Evolutionary conservation across 2,888 invertebrate species (phyloP).

Genomic region (Silvanus unidentatus): DNA sequence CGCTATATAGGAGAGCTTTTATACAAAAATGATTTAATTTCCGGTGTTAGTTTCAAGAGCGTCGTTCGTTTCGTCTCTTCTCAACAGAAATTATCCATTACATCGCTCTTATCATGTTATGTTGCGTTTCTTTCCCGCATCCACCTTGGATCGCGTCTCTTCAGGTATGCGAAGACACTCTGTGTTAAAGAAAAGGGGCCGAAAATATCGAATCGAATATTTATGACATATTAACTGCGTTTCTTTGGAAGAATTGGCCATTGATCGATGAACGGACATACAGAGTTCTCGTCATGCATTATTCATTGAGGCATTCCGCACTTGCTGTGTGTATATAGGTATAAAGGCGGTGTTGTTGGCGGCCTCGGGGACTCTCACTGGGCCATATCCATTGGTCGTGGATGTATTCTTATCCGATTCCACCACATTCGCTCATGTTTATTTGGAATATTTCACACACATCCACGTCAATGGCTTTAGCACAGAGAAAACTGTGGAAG

Average conservation of each 20-base stretch:
- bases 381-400: constrained; percentile 27
- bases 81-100: too few relatives aligned
- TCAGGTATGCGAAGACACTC: too few relatives aligned
- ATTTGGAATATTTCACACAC: constrained; percentile 29
- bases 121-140: too few relatives aligned
- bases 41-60: too few relatives aligned
- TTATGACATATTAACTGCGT: constrained; percentile 40
- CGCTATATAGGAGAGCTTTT: too few relatives aligned
- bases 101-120: too few relatives aligned
- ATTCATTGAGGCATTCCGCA: constrained; percentile 28
- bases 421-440: constrained; percentile 31
- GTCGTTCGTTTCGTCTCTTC: too few relatives aligned
- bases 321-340: background rate
- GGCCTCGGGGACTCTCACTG: constrained; percentile 20
- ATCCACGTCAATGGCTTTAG: too few relatives aligned
- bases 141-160: too few relatives aligned
- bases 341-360: constrained; percentile 10
- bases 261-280: constrained; percentile 40
- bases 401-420: constrained; percentile 32
- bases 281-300: constrained; percentile 33
- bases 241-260: constrained; percentile 35
- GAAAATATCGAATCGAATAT: constrained; percentile 21
- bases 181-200: too few relatives aligned
- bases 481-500: too few relatives aligned
- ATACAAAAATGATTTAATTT: too few relatives aligned